phyloP scores from a whole-genome alignment of 2,113 vertebrate genomes.

The Pristiophorus japonicus region DNA sequence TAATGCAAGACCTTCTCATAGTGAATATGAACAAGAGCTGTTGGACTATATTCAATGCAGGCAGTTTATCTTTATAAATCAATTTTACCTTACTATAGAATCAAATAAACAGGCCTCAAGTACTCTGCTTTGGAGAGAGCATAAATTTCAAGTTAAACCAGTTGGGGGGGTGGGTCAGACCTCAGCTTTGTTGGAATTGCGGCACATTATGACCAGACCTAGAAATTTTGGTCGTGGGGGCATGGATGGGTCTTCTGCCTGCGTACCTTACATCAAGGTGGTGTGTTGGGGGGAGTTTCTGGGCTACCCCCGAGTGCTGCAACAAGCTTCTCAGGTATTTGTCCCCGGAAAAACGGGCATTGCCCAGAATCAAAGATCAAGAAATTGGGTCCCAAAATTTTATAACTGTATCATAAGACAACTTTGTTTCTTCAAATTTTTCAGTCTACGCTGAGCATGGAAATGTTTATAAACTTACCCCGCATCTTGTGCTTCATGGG shows the following conservation, averaged over 20 bases:
- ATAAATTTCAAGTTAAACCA: not conserved
- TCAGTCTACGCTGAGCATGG: not conserved
- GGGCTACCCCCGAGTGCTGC: not conserved
- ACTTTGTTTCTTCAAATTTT: not conserved
- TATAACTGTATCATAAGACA: not conserved
- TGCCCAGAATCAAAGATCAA: not conserved
- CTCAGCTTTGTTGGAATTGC: not conserved
- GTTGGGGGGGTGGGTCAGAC: not conserved
- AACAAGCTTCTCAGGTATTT: not conserved
- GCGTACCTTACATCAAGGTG: not conserved
- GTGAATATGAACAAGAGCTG: not conserved
- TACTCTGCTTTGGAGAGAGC: not conserved
- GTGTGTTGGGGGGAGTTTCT: not conserved
- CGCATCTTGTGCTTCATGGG: constrained; percentile 41
- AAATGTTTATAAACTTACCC: constrained; percentile 33
- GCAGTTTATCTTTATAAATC: not conserved
- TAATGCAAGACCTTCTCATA: not conserved
- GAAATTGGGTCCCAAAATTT: not conserved
- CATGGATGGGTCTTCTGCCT: not conserved
- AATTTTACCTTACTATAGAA: not conserved
- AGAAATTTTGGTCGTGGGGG: not conserved
- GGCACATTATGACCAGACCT: not conserved
- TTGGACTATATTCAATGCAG: no score
- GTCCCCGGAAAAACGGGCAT: not conserved
- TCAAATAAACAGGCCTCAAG: not conserved